Conservation (phyloP, 2,888 invertebrate genomes). For the Biston betularia region DNA sequence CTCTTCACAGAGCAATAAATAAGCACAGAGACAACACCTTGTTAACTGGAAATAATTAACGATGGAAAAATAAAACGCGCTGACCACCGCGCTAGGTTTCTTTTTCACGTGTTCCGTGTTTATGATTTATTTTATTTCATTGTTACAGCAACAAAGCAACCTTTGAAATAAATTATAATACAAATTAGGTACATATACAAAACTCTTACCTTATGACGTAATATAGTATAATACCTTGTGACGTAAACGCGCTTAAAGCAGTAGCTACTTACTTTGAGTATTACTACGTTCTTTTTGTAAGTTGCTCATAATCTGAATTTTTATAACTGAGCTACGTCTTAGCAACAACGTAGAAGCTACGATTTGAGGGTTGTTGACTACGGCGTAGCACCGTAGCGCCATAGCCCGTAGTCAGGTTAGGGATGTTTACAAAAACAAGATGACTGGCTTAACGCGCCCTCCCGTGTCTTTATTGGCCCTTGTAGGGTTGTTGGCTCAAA, state of each 20-base stretch:
- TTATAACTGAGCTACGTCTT: background rate
- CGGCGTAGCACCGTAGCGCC: slow-evolving; percentile 42
- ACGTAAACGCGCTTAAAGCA: too few species aligned
- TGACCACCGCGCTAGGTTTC: slow-evolving; percentile 47
- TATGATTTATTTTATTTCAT: slow-evolving; percentile 39
- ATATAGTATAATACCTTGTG: too few species aligned
- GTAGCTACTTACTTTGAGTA: too few species aligned
- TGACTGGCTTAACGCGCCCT: slow-evolving; percentile 78
- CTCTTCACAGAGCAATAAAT: slow-evolving; percentile 76
- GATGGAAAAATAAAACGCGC: slow-evolving; percentile 74
- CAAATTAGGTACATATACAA: too few species aligned
- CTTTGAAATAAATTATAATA: too few species aligned
- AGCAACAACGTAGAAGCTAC: slow-evolving; percentile 2
- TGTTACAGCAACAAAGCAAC: too few species aligned
- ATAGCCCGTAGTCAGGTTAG: slow-evolving; percentile 52
- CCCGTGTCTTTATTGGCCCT: slow-evolving; percentile 74
- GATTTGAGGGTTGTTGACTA: slow-evolving; percentile 21
- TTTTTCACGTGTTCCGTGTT: slow-evolving; percentile 42
- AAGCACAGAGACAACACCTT: slow-evolving; percentile 83
- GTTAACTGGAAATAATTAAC: slow-evolving; percentile 85
- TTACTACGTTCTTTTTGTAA: too few species aligned
- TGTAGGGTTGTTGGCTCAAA: slow-evolving; percentile 70
- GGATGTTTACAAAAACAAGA: slow-evolving; percentile 82
- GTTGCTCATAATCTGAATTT: too few species aligned
- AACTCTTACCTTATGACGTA: too few species aligned